Conservation (phyloP, 1,140 invertebrate species). For the Luehdorfia chinensis region DNA sequence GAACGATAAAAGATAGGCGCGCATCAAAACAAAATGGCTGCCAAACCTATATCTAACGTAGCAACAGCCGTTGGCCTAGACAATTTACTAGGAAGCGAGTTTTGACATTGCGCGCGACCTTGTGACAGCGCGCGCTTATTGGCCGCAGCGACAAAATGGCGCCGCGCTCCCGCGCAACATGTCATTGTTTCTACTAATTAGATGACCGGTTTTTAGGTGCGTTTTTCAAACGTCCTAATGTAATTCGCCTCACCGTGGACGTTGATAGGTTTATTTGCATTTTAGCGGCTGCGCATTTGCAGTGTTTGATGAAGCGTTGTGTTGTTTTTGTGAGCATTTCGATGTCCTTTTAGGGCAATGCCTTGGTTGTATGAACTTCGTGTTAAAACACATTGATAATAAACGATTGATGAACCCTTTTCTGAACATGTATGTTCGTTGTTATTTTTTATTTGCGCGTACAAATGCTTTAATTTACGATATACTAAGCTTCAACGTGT, state of each 20-base stretch:
- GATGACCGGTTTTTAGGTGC: constrained; percentile 56
- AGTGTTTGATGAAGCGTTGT: constrained; percentile 8
- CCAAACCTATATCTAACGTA: constrained; percentile 52
- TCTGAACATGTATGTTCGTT: constrained; percentile 9
- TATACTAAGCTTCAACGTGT: no score
- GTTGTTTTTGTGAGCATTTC: constrained; percentile 3
- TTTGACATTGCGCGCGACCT: constrained; percentile 68
- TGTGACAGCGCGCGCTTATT: constrained; percentile 41
- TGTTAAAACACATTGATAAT: no score
- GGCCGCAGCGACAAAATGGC: constrained; percentile 59
- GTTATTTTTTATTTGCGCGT: no score
- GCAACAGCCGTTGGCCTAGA: constrained; percentile 57
- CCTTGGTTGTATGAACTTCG: constrained; percentile 1
- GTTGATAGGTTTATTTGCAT: constrained; percentile 11
- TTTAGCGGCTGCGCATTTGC: constrained; percentile 6
- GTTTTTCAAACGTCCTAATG: constrained; percentile 53
- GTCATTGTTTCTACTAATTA: constrained; percentile 50
- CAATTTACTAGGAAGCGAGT: constrained; percentile 58
- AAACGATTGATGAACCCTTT: constrained; percentile 6
- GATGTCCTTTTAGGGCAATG: constrained; percentile 2
- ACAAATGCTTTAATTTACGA: no score
- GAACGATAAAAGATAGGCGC: constrained; percentile 18
- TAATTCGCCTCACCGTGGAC: constrained; percentile 19
- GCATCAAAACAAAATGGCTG: constrained; percentile 55
- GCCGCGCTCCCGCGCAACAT: constrained; percentile 38